Base-by-base conservation (phyloP, 2,888 invertebrate species). In the Drosophila nr. perissopoda region DNA sequence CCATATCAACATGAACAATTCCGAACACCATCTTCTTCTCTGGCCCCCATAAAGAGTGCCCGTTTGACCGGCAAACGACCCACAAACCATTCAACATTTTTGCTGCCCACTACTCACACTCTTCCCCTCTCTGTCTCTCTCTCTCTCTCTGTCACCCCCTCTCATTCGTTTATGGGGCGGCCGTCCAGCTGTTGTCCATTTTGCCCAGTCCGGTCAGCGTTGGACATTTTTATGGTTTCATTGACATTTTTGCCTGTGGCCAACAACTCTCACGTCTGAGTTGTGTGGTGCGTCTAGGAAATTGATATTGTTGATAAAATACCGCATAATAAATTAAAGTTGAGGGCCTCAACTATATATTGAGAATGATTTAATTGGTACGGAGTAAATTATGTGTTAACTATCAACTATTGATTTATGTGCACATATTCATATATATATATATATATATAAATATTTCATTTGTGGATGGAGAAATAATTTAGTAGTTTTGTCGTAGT, bases 141-240 rank as follows among this genome's bases (percentile, higher is more conserved):
- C 48, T 13, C 11, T 18, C 5, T 4, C 48, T 13, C 11, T 18
- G 13, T 29, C 16, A 42, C 8, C 1, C 46, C 7, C 8, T 11
- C 25, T 56, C 40, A 29, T 42, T 38, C 67, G 38, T 76, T 74
- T 74, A 78, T 74, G 77, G 74, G 67, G 67, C 3, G 34, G 54
- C 54, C 58, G 54, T 68, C 76, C 68, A 66, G 51, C 62, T 68
- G 72, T 13, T 58, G 67, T 76, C 57, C 63, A n/a, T 33, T 38
- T 34, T 62, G 64, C 61, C 76, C 61, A 27, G 57, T 62, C 67
- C 31, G 65, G 25, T 60, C 74, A 34, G 63, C 57, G 63, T 79
- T 82, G 64, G 81, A 70, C 80, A 82, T 82, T 88, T 88, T 85
- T 82, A 84, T 88, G 84, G 83, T 80, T 83, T 84, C 81, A 78